phyloP scores from a whole-genome alignment of 2,113 vertebrate species.

The Oreochromis tanganicae region DNA sequence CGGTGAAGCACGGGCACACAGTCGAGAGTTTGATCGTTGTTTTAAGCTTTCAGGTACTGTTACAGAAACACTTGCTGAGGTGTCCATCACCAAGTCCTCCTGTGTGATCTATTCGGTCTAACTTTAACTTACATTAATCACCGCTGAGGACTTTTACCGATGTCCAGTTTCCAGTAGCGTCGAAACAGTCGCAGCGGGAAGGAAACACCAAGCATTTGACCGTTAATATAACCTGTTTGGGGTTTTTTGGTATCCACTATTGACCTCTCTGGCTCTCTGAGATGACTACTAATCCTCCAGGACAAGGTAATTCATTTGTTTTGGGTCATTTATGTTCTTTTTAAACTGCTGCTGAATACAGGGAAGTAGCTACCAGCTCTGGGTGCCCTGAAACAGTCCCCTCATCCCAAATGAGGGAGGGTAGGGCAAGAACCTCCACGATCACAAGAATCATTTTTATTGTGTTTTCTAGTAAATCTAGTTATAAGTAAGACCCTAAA shows the following conservation, averaged over 20 bases:
- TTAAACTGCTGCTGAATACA: background rate
- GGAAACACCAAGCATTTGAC: background rate
- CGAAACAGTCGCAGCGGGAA: background rate
- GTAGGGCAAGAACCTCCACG: background rate
- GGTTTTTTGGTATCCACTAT: background rate
- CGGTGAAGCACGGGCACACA: background rate
- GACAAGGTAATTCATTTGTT: conserved; percentile 33
- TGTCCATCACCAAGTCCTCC: background rate
- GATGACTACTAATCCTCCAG: conserved; percentile 78
- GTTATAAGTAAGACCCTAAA: background rate
- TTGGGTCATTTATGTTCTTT: background rate
- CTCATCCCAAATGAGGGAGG: no score
- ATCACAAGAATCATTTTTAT: background rate
- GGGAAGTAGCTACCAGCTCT: background rate
- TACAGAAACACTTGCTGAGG: background rate
- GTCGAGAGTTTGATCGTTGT: background rate
- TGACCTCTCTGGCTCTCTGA: background rate
- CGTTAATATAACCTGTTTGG: background rate
- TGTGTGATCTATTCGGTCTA: background rate
- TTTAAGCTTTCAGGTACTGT: background rate
- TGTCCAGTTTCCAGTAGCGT: background rate
- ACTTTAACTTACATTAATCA: background rate
- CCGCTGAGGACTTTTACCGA: background rate
- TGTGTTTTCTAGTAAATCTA: background rate
- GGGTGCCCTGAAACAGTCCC: background rate